Conservation (phyloP, 2,113 vertebrate species). For the Chinchilla lanigera region DNA sequence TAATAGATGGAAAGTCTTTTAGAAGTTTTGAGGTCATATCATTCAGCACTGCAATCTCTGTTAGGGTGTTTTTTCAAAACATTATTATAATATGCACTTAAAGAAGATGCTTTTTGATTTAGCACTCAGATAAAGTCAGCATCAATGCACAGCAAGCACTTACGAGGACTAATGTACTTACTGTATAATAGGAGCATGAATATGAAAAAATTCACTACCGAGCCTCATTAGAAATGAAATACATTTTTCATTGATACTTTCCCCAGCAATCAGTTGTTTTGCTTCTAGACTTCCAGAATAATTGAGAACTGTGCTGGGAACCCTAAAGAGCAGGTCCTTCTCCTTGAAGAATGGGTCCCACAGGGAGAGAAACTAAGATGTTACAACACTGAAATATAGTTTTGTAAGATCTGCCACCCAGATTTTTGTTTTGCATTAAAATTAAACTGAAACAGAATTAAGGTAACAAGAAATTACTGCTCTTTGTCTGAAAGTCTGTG, state of each 20-base stretch:
- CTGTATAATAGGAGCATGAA: not conserved
- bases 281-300: slow-evolving; percentile 47
- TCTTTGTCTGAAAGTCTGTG: slow-evolving; percentile 41
- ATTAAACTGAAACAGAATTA: slow-evolving; percentile 73
- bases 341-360: not conserved
- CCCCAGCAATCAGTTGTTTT: slow-evolving; percentile 9
- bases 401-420: slow-evolving; percentile 1
- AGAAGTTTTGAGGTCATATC: not conserved
- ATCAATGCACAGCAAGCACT: not conserved
- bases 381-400: not conserved
- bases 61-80: not conserved
- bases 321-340: not conserved
- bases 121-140: not conserved
- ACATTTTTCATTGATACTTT: not conserved
- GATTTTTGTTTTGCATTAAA: slow-evolving; percentile 66
- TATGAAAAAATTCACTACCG: slow-evolving; percentile 34
- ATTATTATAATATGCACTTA: not conserved
- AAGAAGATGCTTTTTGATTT: slow-evolving; percentile 21
- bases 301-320: not conserved
- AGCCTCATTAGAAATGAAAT: slow-evolving; percentile 34
- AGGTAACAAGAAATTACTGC: slow-evolving; percentile 30
- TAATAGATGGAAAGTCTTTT: not conserved
- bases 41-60: not conserved
- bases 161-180: slow-evolving; percentile 3
- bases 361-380: slow-evolving; percentile 31